Evolutionary conservation across 2,797 vertebrate genomes (phyloP), one percentile per base, ranked within the genome.

Genomic region (Microtus obscurus): DNA sequence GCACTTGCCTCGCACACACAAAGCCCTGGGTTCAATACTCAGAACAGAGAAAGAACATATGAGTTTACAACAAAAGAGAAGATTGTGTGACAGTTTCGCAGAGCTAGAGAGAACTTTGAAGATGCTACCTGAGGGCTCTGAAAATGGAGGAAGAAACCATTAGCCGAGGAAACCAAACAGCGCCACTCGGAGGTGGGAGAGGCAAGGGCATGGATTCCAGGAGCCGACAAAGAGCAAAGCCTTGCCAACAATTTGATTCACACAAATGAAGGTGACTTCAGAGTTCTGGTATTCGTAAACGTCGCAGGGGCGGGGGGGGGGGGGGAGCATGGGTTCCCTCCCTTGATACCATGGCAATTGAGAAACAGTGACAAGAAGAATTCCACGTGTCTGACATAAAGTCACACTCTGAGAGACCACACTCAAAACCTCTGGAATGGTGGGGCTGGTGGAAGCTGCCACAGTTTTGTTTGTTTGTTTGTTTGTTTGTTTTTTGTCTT

Each of bases 261-360:
- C 14, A 51, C 34, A 69, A 71, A 16, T 59, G 86, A 95, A 53
- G 86, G 45, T 81, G 37, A 80, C 83, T 91, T 91, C 65, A 88
- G 45, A 86, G 5, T 78, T 71, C 9, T 77, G 56, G 56, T 17
- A 56, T 63, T 69, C 56, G 91, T 45, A 95, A 95, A 79, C n/a
- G 23, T 80, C 82, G 67, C 34, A 29, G n/a, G 82, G 79, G 48
- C 12, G 12, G 48, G 48, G 48, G 45, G 43, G 43, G 43, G 43
- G 43, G n/a, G 79, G 76, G 90, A 91, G 45, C 37, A 19, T 79
- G 59, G 89, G 21, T n/a, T 65, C 29, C 73, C 89, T 77, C 17
- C 45, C 82, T 90, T 93, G 40, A 87, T 87, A 45, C 1, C 51
- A 14, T 37, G 43, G 37, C 67, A 73, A 95, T 21, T 71, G 6